phyloP scores from a whole-genome alignment of 2,888 invertebrate species.

The Coleophora flavipennella region DNA sequence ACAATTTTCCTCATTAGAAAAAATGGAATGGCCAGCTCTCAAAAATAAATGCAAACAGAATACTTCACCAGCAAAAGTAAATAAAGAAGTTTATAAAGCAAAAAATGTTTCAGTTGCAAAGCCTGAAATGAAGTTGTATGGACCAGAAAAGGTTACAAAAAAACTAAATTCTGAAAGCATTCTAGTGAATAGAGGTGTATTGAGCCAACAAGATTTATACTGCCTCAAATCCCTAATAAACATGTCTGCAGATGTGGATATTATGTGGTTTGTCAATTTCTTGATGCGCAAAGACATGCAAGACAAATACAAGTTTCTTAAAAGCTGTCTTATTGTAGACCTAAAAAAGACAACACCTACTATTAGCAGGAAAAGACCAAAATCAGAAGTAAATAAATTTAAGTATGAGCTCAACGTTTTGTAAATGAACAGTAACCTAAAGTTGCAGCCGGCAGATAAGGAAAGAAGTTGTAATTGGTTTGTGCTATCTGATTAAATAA shows the following conservation, averaged over 20 bases:
- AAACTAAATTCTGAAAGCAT: slow-evolving; percentile 3
- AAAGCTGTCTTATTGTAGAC: slow-evolving; percentile 17
- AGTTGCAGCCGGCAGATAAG: too few species aligned
- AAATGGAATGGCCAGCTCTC: too few species aligned
- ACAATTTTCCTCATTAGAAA: too few species aligned
- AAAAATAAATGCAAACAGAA: too few species aligned
- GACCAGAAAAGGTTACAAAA: slow-evolving; percentile 5
- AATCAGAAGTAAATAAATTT: not conserved
- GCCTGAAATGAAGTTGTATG: too few species aligned
- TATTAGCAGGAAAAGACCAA: not conserved
- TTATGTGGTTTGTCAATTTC: slow-evolving; percentile 37
- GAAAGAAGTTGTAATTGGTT: too few species aligned
- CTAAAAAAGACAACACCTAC: not conserved
- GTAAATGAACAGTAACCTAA: too few species aligned
- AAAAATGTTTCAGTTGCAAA: too few species aligned
- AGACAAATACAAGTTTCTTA: slow-evolving; percentile 32
- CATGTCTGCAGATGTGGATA: slow-evolving; percentile 19
- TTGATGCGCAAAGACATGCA: slow-evolving; percentile 30
- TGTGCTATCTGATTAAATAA: too few species aligned
- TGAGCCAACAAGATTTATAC: slow-evolving; percentile 28
- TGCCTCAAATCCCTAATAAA: slow-evolving; percentile 31
- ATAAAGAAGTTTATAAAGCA: too few species aligned
- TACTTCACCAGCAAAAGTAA: too few species aligned
- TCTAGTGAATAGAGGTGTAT: slow-evolving; percentile 16
- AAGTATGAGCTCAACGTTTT: too few species aligned